Evolutionary conservation across 2,797 vertebrate genomes (phyloP).

Genomic region (Morelia viridis): DNA sequence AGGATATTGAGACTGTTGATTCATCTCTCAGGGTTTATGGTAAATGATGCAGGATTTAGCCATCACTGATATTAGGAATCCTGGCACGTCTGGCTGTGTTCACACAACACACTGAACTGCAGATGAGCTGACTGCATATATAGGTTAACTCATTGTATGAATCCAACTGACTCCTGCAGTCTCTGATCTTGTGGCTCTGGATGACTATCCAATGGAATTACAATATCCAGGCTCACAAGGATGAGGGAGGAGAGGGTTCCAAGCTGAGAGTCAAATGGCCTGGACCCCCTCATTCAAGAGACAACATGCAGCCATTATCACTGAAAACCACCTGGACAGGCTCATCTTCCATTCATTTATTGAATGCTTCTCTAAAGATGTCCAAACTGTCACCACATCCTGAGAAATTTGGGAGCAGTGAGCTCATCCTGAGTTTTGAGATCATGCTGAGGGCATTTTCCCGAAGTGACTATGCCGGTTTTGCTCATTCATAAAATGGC

Average conservation of each 20-base stretch:
- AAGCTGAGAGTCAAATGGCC: neutral
- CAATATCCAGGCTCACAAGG: neutral
- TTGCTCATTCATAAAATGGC: neutral
- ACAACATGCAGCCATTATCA: neutral
- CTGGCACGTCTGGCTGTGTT: neutral
- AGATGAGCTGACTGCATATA: neutral
- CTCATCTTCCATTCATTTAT: neutral
- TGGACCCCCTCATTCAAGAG: neutral
- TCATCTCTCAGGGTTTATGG: neutral
- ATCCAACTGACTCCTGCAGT: neutral
- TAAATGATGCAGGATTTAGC: neutral
- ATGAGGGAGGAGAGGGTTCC: neutral
- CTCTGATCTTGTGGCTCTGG: neutral
- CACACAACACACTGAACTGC: neutral
- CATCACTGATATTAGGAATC: neutral
- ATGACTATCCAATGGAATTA: neutral
- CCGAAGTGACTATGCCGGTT: neutral
- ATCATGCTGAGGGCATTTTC: neutral
- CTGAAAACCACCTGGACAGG: neutral
- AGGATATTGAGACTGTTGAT: slow-evolving; percentile 10
- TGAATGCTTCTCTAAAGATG: neutral
- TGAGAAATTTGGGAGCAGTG: neutral
- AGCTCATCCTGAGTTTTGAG: neutral
- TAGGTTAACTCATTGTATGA: neutral
- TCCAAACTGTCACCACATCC: neutral